Evolutionary conservation across 2,113 vertebrate genomes (phyloP).

Genomic region (Tupaia tana): DNA sequence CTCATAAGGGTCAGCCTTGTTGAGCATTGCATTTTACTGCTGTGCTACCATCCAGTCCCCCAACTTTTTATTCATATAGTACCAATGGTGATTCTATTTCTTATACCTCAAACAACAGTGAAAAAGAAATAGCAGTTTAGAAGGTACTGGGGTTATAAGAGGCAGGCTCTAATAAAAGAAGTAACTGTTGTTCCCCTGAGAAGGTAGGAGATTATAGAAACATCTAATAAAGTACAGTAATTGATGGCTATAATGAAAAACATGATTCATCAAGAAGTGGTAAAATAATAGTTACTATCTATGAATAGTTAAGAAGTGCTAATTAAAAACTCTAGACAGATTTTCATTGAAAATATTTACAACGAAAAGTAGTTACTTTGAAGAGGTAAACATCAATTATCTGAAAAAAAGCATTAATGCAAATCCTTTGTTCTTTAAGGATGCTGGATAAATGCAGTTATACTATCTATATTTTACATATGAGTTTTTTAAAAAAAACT

Average conservation of each 20-base stretch:
- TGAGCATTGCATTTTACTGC: too few species aligned
- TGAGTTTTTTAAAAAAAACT: neutral
- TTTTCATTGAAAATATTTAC: slow-evolving; percentile 1
- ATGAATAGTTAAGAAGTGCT: slow-evolving; percentile 25
- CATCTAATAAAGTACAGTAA: neutral
- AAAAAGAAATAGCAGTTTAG: neutral
- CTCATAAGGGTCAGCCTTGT: too few species aligned
- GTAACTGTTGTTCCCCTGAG: neutral
- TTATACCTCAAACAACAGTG: neutral
- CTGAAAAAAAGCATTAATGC: neutral
- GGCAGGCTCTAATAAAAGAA: neutral
- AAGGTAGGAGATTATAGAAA: neutral
- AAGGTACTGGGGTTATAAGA: neutral
- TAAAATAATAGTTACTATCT: neutral
- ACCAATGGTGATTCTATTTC: neutral
- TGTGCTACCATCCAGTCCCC: too few species aligned
- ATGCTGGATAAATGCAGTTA: neutral
- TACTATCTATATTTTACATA: slow-evolving; percentile 1
- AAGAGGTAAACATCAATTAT: neutral
- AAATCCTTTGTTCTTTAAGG: neutral
- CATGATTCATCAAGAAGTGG: neutral
- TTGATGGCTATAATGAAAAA: neutral
- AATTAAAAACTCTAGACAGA: slow-evolving; percentile 6
- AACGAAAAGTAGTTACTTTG: neutral
- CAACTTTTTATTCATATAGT: neutral